These are phyloP conservation scores for Sisyra terminalis DNA, from an alignment of 2,888 invertebrate genomes.

Conservation along the genomic window DNA sequence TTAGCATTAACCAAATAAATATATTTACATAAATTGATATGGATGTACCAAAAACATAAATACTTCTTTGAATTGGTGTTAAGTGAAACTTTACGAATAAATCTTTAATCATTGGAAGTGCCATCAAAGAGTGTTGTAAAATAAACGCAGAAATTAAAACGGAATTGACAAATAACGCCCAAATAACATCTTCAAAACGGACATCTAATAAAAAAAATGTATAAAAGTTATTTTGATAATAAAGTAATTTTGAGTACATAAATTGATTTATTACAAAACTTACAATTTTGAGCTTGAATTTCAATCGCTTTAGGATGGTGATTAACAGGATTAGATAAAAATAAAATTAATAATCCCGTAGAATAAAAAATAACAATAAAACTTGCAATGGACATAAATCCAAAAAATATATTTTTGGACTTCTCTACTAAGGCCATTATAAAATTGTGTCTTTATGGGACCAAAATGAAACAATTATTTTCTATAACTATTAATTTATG, in stretches of 20 bases:
- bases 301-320: background rate
- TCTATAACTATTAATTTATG: too few relatives aligned
- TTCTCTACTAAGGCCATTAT: background rate
- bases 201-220: background rate
- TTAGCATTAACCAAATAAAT: background rate
- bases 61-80: background rate
- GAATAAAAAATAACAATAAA: constrained; percentile 4
- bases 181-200: background rate
- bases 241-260: background rate
- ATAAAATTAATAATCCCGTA: constrained; percentile 1
- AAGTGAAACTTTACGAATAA: background rate
- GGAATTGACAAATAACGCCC: background rate
- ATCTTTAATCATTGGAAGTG: background rate
- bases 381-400: background rate
- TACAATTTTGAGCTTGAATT: background rate
- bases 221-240: background rate
- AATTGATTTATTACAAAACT: background rate
- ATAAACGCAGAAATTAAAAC: background rate
- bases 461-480: too few relatives aligned
- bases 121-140: background rate
- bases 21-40: background rate
- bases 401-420: background rate
- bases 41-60: background rate
- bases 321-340: constrained; percentile 1
- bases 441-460: background rate